Evolutionary conservation across 2,797 vertebrate genomes (phyloP).

Genomic region (Lophius americanus): DNA sequence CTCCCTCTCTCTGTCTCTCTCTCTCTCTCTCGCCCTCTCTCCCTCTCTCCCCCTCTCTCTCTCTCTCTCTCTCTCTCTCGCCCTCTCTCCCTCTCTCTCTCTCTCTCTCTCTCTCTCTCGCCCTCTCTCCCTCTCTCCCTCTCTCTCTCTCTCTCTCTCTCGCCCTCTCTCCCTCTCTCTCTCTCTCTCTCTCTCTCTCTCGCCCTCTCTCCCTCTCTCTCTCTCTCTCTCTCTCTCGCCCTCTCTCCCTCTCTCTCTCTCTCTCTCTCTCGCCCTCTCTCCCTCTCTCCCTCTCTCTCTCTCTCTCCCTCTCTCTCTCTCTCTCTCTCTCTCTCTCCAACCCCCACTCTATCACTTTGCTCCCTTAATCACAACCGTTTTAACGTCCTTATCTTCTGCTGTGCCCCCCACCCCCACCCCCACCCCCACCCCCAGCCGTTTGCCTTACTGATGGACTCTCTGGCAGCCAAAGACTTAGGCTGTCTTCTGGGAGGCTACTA

Average conservation of each 20-base stretch:
- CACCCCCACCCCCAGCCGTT: constrained; percentile 83
- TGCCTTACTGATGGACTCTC: constrained; percentile 93
- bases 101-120: constrained; percentile 30
- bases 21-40: constrained; percentile 44
- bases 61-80: constrained; percentile 41
- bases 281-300: constrained; percentile 50
- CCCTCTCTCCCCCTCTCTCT: too few species aligned
- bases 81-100: constrained; percentile 49
- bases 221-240: constrained; percentile 30
- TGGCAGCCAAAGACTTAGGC: constrained; percentile 94
- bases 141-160: constrained; percentile 35
- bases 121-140: constrained; percentile 39
- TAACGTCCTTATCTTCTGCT: constrained; percentile 50
- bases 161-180: too few species aligned
- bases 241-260: constrained; percentile 39
- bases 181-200: constrained; percentile 43
- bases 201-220: too few species aligned
- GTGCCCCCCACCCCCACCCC: constrained; percentile 51
- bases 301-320: constrained; percentile 59
- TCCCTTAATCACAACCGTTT: constrained; percentile 48
- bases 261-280: too few species aligned
- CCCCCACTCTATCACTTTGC: constrained; percentile 54
- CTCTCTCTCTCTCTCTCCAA: constrained; percentile 25
- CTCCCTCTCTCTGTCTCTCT: constrained; percentile 38
- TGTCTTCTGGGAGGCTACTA: constrained; percentile 95